These are phyloP conservation scores for Rhingia rostrata DNA, from an alignment of 2,888 invertebrate species.

Conservation along the genomic window DNA sequence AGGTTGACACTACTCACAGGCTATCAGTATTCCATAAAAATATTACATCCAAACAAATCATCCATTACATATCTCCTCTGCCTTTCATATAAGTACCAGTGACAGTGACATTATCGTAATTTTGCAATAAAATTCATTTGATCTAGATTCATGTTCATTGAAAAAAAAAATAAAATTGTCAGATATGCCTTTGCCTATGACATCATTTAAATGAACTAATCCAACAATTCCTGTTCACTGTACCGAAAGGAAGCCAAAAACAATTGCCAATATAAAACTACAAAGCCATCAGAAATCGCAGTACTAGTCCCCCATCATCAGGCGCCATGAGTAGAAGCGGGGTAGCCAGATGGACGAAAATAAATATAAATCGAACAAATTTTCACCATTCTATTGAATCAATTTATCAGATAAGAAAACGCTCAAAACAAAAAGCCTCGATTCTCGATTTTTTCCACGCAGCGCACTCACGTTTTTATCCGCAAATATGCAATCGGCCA, in stretches of 20 bases:
- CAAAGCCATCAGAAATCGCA: slow-evolving; percentile 9
- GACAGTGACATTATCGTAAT: no score
- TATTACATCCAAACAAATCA: no score
- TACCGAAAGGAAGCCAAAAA: not conserved
- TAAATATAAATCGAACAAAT: slow-evolving; percentile 67
- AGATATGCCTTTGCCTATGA: not conserved
- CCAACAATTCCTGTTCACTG: slow-evolving; percentile 1
- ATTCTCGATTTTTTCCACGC: slow-evolving; percentile 38
- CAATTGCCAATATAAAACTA: slow-evolving; percentile 2
- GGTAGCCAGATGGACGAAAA: not conserved
- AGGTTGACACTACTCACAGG: no score
- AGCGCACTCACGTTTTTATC: slow-evolving; percentile 19
- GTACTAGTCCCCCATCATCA: slow-evolving; percentile 4
- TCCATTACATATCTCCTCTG: no score
- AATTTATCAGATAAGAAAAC: slow-evolving; percentile 73
- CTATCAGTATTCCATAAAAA: no score
- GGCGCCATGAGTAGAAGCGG: slow-evolving; percentile 24
- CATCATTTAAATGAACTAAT: slow-evolving; percentile 28
- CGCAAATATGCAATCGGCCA: slow-evolving; percentile 58
- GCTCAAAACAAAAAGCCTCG: slow-evolving; percentile 62
- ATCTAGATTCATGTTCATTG: no score
- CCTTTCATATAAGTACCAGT: no score
- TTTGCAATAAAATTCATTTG: no score
- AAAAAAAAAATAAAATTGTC: not conserved
- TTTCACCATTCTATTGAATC: slow-evolving; percentile 70